phyloP scores from a whole-genome alignment of 2,113 vertebrate genomes.

The Pristiophorus japonicus region DNA sequence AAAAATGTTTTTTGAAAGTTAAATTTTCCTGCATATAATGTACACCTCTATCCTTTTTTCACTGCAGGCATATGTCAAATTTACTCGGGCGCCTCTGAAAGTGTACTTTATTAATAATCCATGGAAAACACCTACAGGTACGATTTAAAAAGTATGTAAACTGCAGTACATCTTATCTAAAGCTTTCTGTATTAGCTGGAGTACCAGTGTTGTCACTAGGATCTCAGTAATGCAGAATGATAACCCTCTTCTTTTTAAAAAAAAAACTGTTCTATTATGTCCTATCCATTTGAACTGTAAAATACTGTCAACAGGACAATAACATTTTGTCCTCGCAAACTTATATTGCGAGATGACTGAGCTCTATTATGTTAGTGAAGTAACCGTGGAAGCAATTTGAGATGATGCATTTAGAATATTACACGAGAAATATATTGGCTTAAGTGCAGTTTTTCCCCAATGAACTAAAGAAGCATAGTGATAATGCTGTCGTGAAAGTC shows the following conservation, averaged over 20 bases:
- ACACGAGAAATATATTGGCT: neutral
- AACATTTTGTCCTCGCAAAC: neutral
- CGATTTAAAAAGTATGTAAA: neutral
- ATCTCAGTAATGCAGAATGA: neutral
- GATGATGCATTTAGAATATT: neutral
- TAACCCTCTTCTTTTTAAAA: neutral
- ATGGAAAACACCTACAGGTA: slow-evolving; percentile 85
- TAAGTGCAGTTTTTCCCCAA: neutral
- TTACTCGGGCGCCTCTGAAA: slow-evolving; percentile 76
- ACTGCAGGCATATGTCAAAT: slow-evolving; percentile 83
- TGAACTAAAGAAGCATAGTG: neutral
- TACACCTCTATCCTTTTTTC: slow-evolving; percentile 37
- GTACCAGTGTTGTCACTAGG: neutral
- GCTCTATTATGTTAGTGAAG: neutral
- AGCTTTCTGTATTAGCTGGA: neutral
- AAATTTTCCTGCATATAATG: neutral
- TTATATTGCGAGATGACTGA: neutral
- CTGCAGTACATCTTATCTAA: neutral
- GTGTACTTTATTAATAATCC: slow-evolving; percentile 73
- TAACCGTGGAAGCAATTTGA: neutral
- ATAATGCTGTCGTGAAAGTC: neutral
- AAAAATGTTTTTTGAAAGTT: neutral
- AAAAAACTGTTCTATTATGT: neutral
- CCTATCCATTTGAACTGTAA: neutral
- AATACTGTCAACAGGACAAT: neutral